Conservation (phyloP, 1,140 invertebrate species). For the Pararge aegeria region DNA sequence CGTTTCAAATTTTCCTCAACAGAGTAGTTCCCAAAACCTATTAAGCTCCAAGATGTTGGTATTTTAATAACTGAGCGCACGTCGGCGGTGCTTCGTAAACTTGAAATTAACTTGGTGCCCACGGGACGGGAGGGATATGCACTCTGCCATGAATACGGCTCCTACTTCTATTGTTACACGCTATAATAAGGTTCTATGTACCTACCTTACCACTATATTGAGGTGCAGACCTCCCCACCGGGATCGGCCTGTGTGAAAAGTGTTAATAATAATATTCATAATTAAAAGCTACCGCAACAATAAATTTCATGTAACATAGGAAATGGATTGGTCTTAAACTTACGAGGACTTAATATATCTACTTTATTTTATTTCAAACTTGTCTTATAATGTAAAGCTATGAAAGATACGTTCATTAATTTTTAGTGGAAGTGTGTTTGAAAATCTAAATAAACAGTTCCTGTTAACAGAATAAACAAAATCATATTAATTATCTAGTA, state of each 20-base stretch:
- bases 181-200: constrained; percentile 46
- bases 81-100: constrained; percentile 54
- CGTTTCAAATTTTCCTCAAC: constrained; percentile 47
- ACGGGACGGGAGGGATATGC: constrained; percentile 56
- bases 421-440: too few species aligned
- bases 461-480: too few species aligned
- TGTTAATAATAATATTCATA: neutral
- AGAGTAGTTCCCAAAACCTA: constrained; percentile 59
- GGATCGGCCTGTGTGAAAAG: neutral
- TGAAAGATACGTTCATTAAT: too few species aligned
- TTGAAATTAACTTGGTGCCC: constrained; percentile 66
- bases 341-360: too few species aligned
- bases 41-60: constrained; percentile 58
- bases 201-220: constrained; percentile 32
- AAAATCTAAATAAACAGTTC: too few species aligned
- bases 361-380: too few species aligned
- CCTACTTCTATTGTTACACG: constrained; percentile 47
- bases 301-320: too few species aligned
- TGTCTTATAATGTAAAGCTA: too few species aligned
- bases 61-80: constrained; percentile 66
- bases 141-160: constrained; percentile 53
- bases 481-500: too few species aligned
- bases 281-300: too few species aligned
- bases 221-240: constrained; percentile 23
- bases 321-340: too few species aligned